A percentile compares a stretch with the other conserved stretches of the same genome.
Evolutionary conservation across 2,888 invertebrate genomes (phyloP).

Genomic region (Atethmia centrago): DNA sequence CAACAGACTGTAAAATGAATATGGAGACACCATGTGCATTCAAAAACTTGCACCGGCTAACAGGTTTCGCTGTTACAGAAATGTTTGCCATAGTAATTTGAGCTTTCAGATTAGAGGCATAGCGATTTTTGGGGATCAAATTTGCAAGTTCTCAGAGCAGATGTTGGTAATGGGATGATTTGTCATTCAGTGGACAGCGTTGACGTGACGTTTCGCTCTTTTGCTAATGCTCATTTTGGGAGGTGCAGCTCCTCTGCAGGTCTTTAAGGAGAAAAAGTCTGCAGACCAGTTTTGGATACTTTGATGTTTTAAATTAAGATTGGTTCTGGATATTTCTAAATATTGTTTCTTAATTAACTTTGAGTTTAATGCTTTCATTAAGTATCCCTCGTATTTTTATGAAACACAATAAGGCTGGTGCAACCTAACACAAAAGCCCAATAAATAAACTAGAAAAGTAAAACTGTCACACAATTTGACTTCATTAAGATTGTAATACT

Average conservation of each 20-base stretch:
- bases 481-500: background rate
- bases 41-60: slow-evolving; percentile 80
- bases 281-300: slow-evolving; percentile 65
- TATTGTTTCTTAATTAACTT: background rate
- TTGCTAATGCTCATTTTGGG: slow-evolving; percentile 85
- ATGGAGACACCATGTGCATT: slow-evolving; percentile 87
- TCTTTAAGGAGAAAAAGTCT: slow-evolving; percentile 76
- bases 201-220: slow-evolving; percentile 84
- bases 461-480: background rate
- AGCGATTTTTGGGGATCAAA: slow-evolving; percentile 57
- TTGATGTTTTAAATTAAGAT: slow-evolving; percentile 71
- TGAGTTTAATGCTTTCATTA: background rate
- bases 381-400: background rate
- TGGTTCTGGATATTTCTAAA: background rate
- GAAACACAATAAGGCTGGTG: fast-evolving
- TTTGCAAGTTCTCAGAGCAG: slow-evolving; percentile 46
- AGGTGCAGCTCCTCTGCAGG: slow-evolving; percentile 70
- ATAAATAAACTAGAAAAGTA: background rate
- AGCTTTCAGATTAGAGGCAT: slow-evolving; percentile 58
- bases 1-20: slow-evolving; percentile 90
- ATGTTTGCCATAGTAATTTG: slow-evolving; percentile 57
- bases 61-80: slow-evolving; percentile 58
- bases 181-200: slow-evolving; percentile 86
- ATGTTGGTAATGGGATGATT: slow-evolving; percentile 82
- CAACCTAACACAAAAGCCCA: background rate